phyloP scores from a whole-genome alignment of 2,797 vertebrate genomes.

The Parauchenoglanis punctatus region DNA sequence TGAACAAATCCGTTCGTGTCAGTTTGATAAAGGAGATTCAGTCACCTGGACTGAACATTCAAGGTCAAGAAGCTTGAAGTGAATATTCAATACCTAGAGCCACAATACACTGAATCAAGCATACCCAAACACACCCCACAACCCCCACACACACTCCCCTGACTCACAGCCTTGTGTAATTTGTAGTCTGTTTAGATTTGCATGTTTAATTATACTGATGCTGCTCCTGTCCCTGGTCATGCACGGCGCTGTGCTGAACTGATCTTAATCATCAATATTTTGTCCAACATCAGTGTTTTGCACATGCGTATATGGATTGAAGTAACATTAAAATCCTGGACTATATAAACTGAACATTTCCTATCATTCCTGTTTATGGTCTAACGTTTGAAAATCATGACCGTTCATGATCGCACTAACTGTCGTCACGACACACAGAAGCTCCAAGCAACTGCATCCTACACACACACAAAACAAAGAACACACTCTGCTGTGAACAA shows the following conservation, averaged over 20 bases:
- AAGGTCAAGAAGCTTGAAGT: not conserved
- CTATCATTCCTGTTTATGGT: not conserved
- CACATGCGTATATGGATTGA: not conserved
- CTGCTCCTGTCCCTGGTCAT: not conserved
- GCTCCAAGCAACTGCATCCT: constrained; percentile 45
- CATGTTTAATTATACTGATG: not conserved
- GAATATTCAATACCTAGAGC: not conserved
- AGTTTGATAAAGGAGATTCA: too few species aligned
- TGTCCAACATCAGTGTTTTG: not conserved
- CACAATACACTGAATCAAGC: not conserved
- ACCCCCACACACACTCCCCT: not conserved
- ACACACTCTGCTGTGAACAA: constrained; percentile 41
- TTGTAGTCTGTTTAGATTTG: not conserved
- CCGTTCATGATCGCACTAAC: constrained; percentile 32
- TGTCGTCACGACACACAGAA: constrained; percentile 45
- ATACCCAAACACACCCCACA: not conserved
- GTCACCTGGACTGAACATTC: not conserved
- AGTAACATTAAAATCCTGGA: too few species aligned
- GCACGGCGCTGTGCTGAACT: not conserved
- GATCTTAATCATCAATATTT: not conserved
- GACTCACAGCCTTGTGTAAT: not conserved
- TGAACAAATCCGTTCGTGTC: not conserved
- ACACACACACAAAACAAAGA: constrained; percentile 51
- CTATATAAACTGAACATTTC: not conserved
- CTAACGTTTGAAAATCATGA: constrained; percentile 39